Evolutionary conservation across 2,797 vertebrate genomes (phyloP), one percentile per base, ranked within the genome.

Genomic region (Acipenser ruthenus): DNA sequence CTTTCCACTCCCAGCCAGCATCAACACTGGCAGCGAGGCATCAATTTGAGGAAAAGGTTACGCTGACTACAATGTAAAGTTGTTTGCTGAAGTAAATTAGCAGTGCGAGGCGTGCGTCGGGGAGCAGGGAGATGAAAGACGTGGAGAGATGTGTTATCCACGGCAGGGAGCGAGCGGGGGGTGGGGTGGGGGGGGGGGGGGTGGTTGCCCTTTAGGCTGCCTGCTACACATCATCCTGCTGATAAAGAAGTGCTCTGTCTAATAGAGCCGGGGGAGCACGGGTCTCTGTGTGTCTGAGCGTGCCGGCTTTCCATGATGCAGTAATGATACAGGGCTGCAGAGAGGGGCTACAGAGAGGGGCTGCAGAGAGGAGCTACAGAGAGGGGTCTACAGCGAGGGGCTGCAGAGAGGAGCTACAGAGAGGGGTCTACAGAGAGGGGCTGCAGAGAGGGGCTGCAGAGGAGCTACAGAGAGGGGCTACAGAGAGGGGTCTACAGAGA

Each of bases 211-310:
- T 58, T 13, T 58, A 58, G 55, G 55, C 55, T 10, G 55, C 55
- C 55, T 11, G 12, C 55, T 11, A 58, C 55, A 58, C 83, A 82
- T 84, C 82, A 86, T 86, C 83, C 82, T 77, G 75, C 83, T 83
- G 83, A 87, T 82, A 83, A 78, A 85, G 80, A 82, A 77, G 23
- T 37, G 23, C 23, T 80, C 80, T 71, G 55, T 67, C 71, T 86
- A 86, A 87, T 87, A 85, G 85, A 82, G 81, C 80, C 62, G 77
- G 79, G 81, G 80, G 83, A 79, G 66, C 73, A 70, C 75, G 83
- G 81, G 79, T 77, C 80, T 83, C 15, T 18, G 1, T 18, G 1
- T 18, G 15, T 18, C 15, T 18, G 15, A 18, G 15, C 1, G 1
- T 15, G 15, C 15, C 15, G 15, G 15, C 15, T 18, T 18, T 18